These are phyloP conservation scores for Laothoe populi DNA, from an alignment of 2,888 invertebrate genomes.

Conservation along the genomic window DNA sequence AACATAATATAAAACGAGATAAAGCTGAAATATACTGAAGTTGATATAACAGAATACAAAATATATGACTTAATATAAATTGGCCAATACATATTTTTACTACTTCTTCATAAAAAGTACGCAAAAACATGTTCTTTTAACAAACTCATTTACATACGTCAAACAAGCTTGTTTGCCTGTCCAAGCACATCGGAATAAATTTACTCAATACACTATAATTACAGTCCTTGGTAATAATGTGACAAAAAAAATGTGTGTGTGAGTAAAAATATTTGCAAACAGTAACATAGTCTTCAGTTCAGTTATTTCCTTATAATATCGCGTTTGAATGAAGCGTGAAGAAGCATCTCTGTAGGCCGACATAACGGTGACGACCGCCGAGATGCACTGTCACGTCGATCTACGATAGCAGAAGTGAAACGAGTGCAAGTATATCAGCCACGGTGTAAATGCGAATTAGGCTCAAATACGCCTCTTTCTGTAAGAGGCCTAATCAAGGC, in stretches of 20 bases:
- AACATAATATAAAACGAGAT: no score
- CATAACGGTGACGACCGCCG: conserved; percentile 3
- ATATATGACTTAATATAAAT: no score
- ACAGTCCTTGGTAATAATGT: neutral
- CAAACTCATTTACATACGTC: neutral
- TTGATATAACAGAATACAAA: no score
- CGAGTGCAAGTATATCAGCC: neutral
- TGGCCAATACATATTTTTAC: no score
- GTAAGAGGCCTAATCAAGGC: no score
- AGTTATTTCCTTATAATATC: neutral
- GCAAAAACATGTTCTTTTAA: neutral
- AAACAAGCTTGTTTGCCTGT: neutral
- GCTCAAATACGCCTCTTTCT: neutral
- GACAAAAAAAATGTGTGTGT: neutral
- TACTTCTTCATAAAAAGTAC: neutral
- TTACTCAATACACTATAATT: conserved; percentile 2
- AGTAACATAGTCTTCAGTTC: neutral
- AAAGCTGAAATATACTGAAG: no score
- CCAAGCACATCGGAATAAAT: conserved; percentile 4
- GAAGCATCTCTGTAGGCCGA: conserved; percentile 6
- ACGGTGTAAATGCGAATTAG: neutral
- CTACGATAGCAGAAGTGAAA: neutral
- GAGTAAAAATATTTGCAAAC: no score
- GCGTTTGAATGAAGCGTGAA: conserved; percentile 4
- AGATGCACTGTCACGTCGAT: neutral